phyloP scores from a whole-genome alignment of 1,140 invertebrate species.

The Drosophila orena region DNA sequence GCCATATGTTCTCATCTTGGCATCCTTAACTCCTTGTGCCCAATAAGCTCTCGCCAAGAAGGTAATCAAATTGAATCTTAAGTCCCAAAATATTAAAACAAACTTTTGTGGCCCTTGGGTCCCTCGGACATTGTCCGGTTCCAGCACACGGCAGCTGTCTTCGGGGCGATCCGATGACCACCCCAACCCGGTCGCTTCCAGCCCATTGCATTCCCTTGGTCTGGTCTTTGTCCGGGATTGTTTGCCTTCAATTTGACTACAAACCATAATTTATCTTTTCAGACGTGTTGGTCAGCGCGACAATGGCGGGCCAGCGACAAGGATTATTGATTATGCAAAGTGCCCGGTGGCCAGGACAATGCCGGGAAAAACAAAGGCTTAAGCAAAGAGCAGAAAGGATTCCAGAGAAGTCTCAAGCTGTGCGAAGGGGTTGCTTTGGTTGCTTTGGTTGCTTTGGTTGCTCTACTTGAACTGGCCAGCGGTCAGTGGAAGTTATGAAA shows the following conservation, averaged over 20 bases:
- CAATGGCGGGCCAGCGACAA: conserved; percentile 76
- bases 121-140: conserved; percentile 40
- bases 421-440: conserved; percentile 56
- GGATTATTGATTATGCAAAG: conserved; percentile 85
- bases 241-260: conserved; percentile 84
- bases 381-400: conserved; percentile 67
- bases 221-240: conserved; percentile 70
- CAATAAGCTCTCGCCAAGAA: not conserved
- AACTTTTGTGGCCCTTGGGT: conserved; percentile 32
- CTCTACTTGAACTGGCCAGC: conserved; percentile 55
- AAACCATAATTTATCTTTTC: conserved; percentile 85
- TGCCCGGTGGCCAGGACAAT: conserved; percentile 71
- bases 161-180: conserved; percentile 41
- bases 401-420: conserved; percentile 38
- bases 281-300: conserved; percentile 79
- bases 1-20: no score
- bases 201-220: conserved; percentile 40
- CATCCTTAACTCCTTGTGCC: not conserved
- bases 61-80: conserved; percentile 66
- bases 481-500: conserved; percentile 54
- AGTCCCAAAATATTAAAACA: conserved; percentile 47
- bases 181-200: conserved; percentile 37
- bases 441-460: conserved; percentile 43
- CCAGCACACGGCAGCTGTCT: conserved; percentile 47
- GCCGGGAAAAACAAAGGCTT: conserved; percentile 77